phyloP scores from a whole-genome alignment of 2,888 invertebrate species.

The Diarsia brunnea region DNA sequence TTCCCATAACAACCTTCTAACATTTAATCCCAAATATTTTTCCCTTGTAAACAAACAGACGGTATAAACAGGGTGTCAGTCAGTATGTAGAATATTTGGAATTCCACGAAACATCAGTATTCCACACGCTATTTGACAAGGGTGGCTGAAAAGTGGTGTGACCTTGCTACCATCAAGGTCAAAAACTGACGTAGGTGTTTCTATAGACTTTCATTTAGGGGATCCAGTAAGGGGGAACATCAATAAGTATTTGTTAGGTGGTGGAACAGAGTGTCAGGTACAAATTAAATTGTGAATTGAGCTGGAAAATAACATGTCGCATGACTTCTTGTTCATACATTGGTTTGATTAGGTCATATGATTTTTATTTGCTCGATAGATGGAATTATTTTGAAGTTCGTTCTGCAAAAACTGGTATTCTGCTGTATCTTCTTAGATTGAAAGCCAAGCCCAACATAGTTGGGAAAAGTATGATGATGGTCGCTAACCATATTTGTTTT shows the following conservation, averaged over 20 bases:
- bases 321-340: not conserved
- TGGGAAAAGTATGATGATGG: not conserved
- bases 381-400: not conserved
- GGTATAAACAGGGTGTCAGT: conserved; percentile 15
- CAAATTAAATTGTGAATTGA: not conserved
- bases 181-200: not conserved
- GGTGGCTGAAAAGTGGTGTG: conserved; percentile 27
- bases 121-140: conserved; percentile 28
- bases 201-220: not conserved
- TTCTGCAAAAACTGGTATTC: not conserved
- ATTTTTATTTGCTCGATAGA: not conserved
- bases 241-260: conserved; percentile 1
- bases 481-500: not conserved
- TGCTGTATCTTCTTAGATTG: not conserved
- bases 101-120: conserved; percentile 25
- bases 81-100: conserved; percentile 12
- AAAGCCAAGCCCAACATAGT: not conserved
- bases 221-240: too few species aligned
- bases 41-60: conserved; percentile 1
- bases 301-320: not conserved
- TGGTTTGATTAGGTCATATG: not conserved
- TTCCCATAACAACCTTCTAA: not conserved
- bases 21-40: conserved; percentile 2
- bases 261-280: not conserved
- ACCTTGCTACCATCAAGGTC: conserved; percentile 24